Evolutionary conservation across 2,888 invertebrate species (phyloP), one percentile per base, ranked within the genome.

Genomic region (Myopa testacea): DNA sequence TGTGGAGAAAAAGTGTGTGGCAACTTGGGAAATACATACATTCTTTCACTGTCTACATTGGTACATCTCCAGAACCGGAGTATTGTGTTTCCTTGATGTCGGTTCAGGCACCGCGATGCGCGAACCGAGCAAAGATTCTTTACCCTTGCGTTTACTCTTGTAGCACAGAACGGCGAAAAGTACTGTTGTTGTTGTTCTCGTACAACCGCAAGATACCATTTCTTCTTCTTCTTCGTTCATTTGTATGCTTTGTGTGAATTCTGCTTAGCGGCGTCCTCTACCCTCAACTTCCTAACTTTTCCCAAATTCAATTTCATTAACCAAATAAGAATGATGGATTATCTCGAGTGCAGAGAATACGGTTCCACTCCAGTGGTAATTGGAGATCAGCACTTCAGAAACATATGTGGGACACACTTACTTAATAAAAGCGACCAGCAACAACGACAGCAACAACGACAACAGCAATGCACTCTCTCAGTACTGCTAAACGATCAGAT

Each of bases 401-500:
- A 82, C 86, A 84, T 82, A 84, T 84, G 82, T 82, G 83, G 80
- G 81, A 81, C 82, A 82, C 78, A 72, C 80, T 75, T 80, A 62
- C 81, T 79, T 75, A 77, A 78, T 75, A 67, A 74, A 73, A 67
- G 12, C 58, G 55, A 55, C 60, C 60, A 72, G 72, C 52, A 62
- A 60, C 8, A 40, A 34, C 71, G 50, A n/a, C 45, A 38, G 52
- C 63, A 58, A 67, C 75, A 58, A 72, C 65, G 45, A 40, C 52
- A 71, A 26, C 63, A 40, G 10, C 69, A 63, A 70, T 26, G 50
- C 60, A n/a, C 14, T 34, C 45, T 62, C 82, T 80, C 82, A 82
- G 83, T 83, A 82, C 84, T 82, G 85, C 82, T 85, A 83, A 85
- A 84, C 82, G 86, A 86, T 86, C 86, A 83, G 83, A 86, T 86